Base-by-base conservation (phyloP, 2,113 vertebrate species). In the Pipa parva region DNA sequence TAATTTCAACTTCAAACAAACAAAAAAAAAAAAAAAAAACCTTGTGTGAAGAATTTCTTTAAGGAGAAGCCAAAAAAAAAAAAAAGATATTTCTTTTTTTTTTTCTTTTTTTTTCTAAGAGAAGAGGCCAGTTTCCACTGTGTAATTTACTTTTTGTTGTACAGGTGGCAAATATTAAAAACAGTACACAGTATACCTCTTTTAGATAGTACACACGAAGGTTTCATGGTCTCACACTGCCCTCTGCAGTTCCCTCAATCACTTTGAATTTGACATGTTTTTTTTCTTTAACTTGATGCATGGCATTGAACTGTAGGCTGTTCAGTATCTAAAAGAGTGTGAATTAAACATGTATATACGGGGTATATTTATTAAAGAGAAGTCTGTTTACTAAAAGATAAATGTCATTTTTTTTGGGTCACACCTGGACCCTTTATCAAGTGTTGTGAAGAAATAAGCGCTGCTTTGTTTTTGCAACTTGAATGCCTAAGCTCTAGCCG, bases 211-310 rank as follows among this genome's bases (percentile, higher is more conserved):
- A 1, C 10, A 13, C 21, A 36, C 6, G 24, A 1, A 59, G 6
- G 8, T 76, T 61, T 3, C 1, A 22, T 1, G 52, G 90, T 93
- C 90, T 92, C 84, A 80, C 85, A 89, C 89, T 94, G 93, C 93
- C 93, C 91, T 88, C 93, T 95, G 79, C 89, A 92, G 93, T 81
- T 71, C 59, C 1, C 7, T 58, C 49, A 22, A 8, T 36, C 39
- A 29, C 12, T 0, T 8, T 29, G 2, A 48, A 33, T 48, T 31
- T 50, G 11, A 28, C 7, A 10, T n/a, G n/a, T n/a, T n/a, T n/a
- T n/a, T n/a, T n/a, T n/a, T n/a, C n/a, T n/a, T n/a, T n/a, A n/a
- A n/a, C n/a, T n/a, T n/a, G n/a, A n/a, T n/a, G n/a, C n/a, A n/a
- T n/a, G n/a, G n/a, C n/a, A n/a, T n/a, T n/a, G n/a, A n/a, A n/a